phyloP scores from a whole-genome alignment of 2,888 invertebrate species.

The Lacanobia wlatinum region DNA sequence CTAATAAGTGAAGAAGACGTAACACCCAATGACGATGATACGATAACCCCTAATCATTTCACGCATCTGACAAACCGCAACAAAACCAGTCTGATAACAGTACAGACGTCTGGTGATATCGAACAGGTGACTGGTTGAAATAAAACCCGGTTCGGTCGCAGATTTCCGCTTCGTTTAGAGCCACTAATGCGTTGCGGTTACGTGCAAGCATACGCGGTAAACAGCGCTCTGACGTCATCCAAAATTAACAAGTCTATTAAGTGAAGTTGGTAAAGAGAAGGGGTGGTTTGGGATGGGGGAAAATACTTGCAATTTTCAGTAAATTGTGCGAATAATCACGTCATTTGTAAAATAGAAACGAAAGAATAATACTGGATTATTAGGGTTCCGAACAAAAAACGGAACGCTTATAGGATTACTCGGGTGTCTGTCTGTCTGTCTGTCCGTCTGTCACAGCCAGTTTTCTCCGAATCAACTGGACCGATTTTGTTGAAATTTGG shows the following conservation, averaged over 20 bases:
- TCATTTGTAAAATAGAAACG: neutral
- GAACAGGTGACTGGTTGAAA: slow-evolving; percentile 43
- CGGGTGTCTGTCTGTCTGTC: too few relatives aligned
- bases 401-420: too few relatives aligned
- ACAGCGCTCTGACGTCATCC: slow-evolving; percentile 51
- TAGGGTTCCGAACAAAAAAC: too few relatives aligned
- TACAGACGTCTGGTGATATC: slow-evolving; percentile 2
- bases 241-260: slow-evolving; percentile 27
- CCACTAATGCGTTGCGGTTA: slow-evolving; percentile 59
- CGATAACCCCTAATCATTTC: slow-evolving; percentile 9
- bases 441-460: too few relatives aligned
- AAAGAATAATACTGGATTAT: neutral
- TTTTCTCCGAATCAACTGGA: too few relatives aligned
- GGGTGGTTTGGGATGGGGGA: too few relatives aligned
- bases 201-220: slow-evolving; percentile 44
- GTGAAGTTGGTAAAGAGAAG: neutral
- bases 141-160: slow-evolving; percentile 29
- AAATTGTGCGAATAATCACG: neutral
- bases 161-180: slow-evolving; percentile 59
- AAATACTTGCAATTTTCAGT: neutral
- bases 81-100: slow-evolving; percentile 15
- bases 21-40: neutral
- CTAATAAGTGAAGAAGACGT: neutral
- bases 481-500: too few relatives aligned
- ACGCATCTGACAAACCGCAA: slow-evolving; percentile 15